Conservation (phyloP, 2,888 invertebrate species). For the Acronicta leporina region DNA sequence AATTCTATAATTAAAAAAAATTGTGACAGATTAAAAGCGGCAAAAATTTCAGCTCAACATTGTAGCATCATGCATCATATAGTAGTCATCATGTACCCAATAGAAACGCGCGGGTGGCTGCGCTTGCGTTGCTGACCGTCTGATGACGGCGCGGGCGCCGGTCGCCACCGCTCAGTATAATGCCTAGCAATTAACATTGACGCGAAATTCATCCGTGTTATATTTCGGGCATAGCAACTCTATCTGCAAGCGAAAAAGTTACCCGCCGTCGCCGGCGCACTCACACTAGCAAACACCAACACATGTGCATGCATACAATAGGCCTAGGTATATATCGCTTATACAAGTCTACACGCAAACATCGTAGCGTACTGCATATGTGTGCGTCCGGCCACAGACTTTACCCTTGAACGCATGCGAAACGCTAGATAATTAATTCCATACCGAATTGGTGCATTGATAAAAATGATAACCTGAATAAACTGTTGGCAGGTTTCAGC, state of each 20-base stretch:
- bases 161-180: slow-evolving; percentile 62
- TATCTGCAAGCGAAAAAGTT: slow-evolving; percentile 85
- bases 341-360: slow-evolving; percentile 69
- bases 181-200: slow-evolving; percentile 79
- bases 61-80: slow-evolving; percentile 8
- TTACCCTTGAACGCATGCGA: slow-evolving; percentile 87
- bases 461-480: slow-evolving; percentile 83
- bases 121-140: slow-evolving; percentile 45
- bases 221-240: slow-evolving; percentile 88
- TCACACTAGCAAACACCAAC: slow-evolving; percentile 66
- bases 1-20: slow-evolving; percentile 1
- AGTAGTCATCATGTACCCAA: slow-evolving; percentile 24
- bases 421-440: slow-evolving; percentile 83
- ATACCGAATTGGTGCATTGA: slow-evolving; percentile 84
- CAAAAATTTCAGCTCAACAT: slow-evolving; percentile 8
- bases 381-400: slow-evolving; percentile 81
- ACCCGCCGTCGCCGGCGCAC: slow-evolving; percentile 78
- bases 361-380: slow-evolving; percentile 62
- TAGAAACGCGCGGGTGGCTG: slow-evolving; percentile 40
- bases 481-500: slow-evolving; percentile 67
- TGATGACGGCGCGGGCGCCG: slow-evolving; percentile 49
- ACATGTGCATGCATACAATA: slow-evolving; percentile 76
- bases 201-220: slow-evolving; percentile 81
- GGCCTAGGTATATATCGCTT: slow-evolving; percentile 73
- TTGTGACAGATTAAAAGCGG: not conserved